These are phyloP conservation scores for Xerus inauris DNA, from an alignment of 2,113 vertebrate genomes.

Conservation along the genomic window DNA sequence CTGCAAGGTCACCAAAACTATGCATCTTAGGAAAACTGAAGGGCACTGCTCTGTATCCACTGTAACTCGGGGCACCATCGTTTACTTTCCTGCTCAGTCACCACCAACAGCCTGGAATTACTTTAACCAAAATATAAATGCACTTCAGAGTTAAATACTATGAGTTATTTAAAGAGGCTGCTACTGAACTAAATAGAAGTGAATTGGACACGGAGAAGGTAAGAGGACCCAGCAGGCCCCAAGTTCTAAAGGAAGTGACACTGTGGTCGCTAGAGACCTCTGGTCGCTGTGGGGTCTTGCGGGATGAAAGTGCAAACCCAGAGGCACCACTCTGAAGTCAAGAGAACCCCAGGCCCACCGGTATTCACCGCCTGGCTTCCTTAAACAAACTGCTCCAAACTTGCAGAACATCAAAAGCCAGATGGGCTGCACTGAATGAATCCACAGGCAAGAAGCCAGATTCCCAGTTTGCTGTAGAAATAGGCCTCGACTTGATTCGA, in stretches of 20 bases:
- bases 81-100: conserved; percentile 14
- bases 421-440: conserved; percentile 85
- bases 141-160: neutral
- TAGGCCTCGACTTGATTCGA: conserved; percentile 87
- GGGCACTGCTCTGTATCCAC: accelerated
- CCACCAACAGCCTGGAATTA: conserved; percentile 33
- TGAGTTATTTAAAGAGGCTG: conserved; percentile 60
- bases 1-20: neutral
- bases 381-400: conserved; percentile 85
- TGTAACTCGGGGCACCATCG: neutral
- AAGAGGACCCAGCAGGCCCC: conserved; percentile 24
- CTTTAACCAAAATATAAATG: neutral
- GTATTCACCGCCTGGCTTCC: conserved; percentile 76
- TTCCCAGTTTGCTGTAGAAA: conserved; percentile 85
- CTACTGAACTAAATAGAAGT: conserved; percentile 66
- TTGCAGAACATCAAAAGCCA: conserved; percentile 87
- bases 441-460: conserved; percentile 84
- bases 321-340: conserved; percentile 49
- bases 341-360: conserved; percentile 74
- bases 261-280: conserved; percentile 67
- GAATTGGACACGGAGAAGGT: conserved; percentile 73
- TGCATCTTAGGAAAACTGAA: neutral
- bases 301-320: conserved; percentile 51
- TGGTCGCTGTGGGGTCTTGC: conserved; percentile 54
- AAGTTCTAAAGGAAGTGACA: conserved; percentile 55